phyloP scores from a whole-genome alignment of 2,797 vertebrate genomes.

The Potorous gilbertii region DNA sequence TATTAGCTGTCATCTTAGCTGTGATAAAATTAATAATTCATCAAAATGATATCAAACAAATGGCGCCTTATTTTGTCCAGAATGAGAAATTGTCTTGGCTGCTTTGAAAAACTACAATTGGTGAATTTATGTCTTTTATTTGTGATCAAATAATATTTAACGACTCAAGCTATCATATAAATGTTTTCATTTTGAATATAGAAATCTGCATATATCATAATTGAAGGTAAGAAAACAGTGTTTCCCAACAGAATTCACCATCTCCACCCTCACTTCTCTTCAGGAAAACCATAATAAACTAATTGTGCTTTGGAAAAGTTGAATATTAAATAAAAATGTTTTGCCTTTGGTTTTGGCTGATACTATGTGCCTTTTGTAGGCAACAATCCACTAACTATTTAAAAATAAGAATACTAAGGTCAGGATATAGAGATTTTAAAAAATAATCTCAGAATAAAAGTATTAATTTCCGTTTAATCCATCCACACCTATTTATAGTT shows the following conservation, averaged over 20 bases:
- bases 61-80: slow-evolving; percentile 84
- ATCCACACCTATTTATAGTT: slow-evolving; percentile 35
- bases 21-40: slow-evolving; percentile 96
- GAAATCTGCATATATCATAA: slow-evolving; percentile 64
- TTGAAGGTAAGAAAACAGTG: slow-evolving; percentile 44
- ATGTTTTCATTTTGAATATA: slow-evolving; percentile 68
- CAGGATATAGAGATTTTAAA: neutral
- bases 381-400: slow-evolving; percentile 45
- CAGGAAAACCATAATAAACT: slow-evolving; percentile 47
- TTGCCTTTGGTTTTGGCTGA: slow-evolving; percentile 58
- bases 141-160: slow-evolving; percentile 77
- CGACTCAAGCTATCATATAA: slow-evolving; percentile 77
- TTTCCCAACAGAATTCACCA: slow-evolving; percentile 31
- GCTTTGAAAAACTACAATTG: slow-evolving; percentile 73
- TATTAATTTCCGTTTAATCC: slow-evolving; percentile 11
- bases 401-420: neutral
- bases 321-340: slow-evolving; percentile 63
- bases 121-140: slow-evolving; percentile 79
- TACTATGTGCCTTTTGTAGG: slow-evolving; percentile 58
- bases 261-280: slow-evolving; percentile 25
- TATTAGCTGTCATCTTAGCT: slow-evolving; percentile 94
- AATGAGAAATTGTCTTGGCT: slow-evolving; percentile 78
- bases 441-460: slow-evolving; percentile 32
- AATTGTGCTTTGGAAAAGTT: slow-evolving; percentile 59
- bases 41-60: slow-evolving; percentile 90